Base-by-base conservation (phyloP, 2,113 vertebrate species). In the Platysteira castanea region DNA sequence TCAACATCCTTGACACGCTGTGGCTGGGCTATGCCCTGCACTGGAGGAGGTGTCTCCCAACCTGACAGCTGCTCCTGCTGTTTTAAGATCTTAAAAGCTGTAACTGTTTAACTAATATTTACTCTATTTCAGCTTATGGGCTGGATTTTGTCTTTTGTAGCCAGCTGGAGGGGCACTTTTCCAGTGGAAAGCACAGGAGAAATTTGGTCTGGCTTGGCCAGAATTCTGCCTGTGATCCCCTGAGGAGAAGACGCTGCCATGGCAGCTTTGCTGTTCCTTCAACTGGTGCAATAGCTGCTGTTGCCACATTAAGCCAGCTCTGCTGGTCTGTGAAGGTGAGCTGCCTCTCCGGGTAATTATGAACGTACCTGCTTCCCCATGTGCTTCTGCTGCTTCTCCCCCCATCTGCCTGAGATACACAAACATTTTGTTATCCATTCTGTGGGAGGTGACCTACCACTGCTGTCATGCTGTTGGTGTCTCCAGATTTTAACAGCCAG, bases 311-410 rank as follows among this genome's bases (percentile, higher is more conserved):
- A 76, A 85, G 81, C 41, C 78, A 93, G 75, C 67, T 95, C 94
- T 91, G 84, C 70, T 90, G 87, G 89, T 79, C 84, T 96, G 90
- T 95, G 92, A 96, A 96, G 95, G 93, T 93, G 90, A 95, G 83
- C 75, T 80, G 79, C 33, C 42, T 80, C 56, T 71, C 61, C 0
- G 4, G 42, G 15, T 77, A 83, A 83, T 91, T 59, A 67, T 39
- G 70, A 56, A 78, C 5, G 1, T 88, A 90, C 68, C 85, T 84
- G 85, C 67, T 63, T 79, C 60, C 50, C 78, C 3, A 0, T 0
- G 2, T 0, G 6, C 52, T 93, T 41, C 82, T 94, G 67, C 53
- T 92, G 46, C 30, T 61, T 24, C 26, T 50, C 26, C 39, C 33
- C 92, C 83, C 88, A 90, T 93, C 71, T 95, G 90, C 50, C 42